Percentiles rank a stretch among this genome's conserved stretches.
phyloP scores from a whole-genome alignment of 1,140 invertebrate species.

The Yoshiicerus persimilis region DNA sequence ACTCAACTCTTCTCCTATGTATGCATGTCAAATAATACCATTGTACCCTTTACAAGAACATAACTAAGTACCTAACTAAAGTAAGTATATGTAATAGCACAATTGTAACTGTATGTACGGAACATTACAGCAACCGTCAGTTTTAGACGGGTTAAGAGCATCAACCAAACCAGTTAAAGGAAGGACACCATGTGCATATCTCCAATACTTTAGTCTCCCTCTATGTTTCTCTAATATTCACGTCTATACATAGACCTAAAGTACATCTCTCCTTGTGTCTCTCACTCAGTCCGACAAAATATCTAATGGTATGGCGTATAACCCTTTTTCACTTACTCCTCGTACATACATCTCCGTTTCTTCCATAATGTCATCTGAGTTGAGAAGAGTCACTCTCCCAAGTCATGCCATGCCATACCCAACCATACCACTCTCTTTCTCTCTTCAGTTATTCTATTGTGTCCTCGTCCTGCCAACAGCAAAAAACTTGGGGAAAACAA shows the following conservation, averaged over 20 bases:
- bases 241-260: background rate
- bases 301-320: constrained; percentile 10
- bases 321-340: constrained; percentile 28
- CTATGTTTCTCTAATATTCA: background rate
- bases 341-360: constrained; percentile 11
- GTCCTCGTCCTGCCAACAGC: constrained; percentile 30
- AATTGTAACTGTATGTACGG: background rate
- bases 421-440: constrained; percentile 7
- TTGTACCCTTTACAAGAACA: background rate
- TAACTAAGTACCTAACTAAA: constrained; percentile 10
- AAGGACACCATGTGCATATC: background rate
- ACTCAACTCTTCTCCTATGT: background rate
- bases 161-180: background rate
- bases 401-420: background rate
- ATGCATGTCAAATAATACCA: background rate
- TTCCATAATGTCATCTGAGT: constrained; percentile 27
- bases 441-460: constrained; percentile 9
- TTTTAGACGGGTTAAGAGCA: background rate
- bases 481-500: constrained; percentile 42
- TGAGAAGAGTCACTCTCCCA: constrained; percentile 24
- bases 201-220: background rate
- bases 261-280: background rate
- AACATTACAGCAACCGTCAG: background rate
- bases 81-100: background rate
- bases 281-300: background rate